Base-by-base conservation (phyloP, 2,888 invertebrate species). In the Pachliopta kotzebuea region DNA sequence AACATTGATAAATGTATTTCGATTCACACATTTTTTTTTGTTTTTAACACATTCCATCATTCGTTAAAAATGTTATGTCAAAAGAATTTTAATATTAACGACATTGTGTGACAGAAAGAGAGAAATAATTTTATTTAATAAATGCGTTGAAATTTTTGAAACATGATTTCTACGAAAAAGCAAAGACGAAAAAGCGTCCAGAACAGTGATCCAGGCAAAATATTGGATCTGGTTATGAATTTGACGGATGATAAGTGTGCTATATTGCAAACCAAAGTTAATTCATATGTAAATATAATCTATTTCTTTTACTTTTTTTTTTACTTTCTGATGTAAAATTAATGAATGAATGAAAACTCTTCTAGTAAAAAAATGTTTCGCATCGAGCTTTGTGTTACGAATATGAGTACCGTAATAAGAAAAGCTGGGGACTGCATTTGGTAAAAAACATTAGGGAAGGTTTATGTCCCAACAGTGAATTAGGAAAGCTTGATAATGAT, bases 251-350 rank as follows among this genome's bases (percentile, higher is more conserved):
- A 87, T 20, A 80, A 75, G 64, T 91, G 92, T 63, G 81, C 85
- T 56, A 83, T 86, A 60, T 78, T 94, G 24, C 94, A 94, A 79
- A 86, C 86, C 23, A 93, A 92, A 85, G 84, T 94, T 57, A 95
- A 95, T 77, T 78, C 76, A 70, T 94, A 94, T 73, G 94, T 94
- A 84, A 87, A 91, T 56, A 56, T n/a, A n/a, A n/a, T n/a, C n/a
- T n/a, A n/a, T 8, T 11, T 37, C 14, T 37, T 45, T 45, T 45
- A 45, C 18, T 14, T 45, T 18, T n/a, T n/a, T 18, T n/a, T n/a
- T 45, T 45, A 18, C 18, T 18, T 42, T n/a, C n/a, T n/a, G n/a
- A n/a, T n/a, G n/a, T n/a, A n/a, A n/a, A n/a, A n/a, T n/a, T n/a
- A n/a, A n/a, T n/a, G n/a, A n/a, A n/a, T n/a, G n/a, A n/a, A n/a